Conservation (phyloP, 1,140 invertebrate species). For the Hermatobates lingyangjiaoensis region DNA sequence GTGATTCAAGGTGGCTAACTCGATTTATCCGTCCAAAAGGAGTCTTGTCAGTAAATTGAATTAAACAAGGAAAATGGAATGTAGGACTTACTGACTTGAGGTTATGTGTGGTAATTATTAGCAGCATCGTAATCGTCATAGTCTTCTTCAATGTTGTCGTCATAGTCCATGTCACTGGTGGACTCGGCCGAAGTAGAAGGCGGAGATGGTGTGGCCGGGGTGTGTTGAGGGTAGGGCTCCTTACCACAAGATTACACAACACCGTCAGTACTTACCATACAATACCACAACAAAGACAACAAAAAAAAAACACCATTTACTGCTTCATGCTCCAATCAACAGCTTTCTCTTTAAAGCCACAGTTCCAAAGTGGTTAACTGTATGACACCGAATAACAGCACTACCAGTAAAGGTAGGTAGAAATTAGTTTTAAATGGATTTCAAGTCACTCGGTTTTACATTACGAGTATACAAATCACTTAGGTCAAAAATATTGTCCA, state of each 20-base stretch:
- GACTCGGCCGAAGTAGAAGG: conserved; percentile 11
- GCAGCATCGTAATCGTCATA: conserved; percentile 17
- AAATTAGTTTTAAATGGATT: no score
- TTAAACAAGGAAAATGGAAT: no score
- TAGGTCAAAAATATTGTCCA: no score
- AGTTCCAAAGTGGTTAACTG: neutral
- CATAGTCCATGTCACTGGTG: conserved; percentile 13
- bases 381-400: no score
- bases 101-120: no score
- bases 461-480: no score
- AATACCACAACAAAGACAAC: conserved; percentile 1
- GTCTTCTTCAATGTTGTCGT: conserved; percentile 14
- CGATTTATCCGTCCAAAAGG: no score
- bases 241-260: neutral
- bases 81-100: no score
- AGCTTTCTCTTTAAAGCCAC: neutral
- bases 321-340: neutral
- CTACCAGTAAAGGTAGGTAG: no score
- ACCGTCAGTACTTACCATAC: neutral
- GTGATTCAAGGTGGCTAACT: no score
- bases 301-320: neutral
- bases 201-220: conserved; percentile 11
- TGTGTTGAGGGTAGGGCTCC: conserved; percentile 5
- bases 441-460: no score
- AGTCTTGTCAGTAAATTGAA: no score